Base-by-base conservation (phyloP, 2,888 invertebrate genomes). In the Chaitophorus viminalis region DNA sequence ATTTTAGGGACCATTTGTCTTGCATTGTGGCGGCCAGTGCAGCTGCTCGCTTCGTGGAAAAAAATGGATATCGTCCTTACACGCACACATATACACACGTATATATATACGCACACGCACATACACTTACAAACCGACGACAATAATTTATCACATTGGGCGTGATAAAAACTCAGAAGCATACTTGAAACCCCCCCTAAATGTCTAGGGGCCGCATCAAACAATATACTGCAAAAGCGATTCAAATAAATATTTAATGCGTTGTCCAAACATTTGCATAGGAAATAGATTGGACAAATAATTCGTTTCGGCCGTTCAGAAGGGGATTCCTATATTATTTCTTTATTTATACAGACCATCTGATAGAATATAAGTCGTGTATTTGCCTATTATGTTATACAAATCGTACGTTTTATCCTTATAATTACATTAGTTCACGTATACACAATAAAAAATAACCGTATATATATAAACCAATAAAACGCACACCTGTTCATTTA, bases 141-240 rank as follows among this genome's bases (percentile, higher is more conserved):
- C 79, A 87, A 84, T 84, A 84, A 87, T 87, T 87, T 87, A 87
- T 87, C 87, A 87, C 72, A 29, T n/a, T 84, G 79, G 87, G 87
- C 81, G 87, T 74, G 87, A 86, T 86, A 86, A 86, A 86, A 86
- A 78, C 72, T 78, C 31, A 52, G 74, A 79, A 75, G 33, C 46
- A 46, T 36, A 87, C 87, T 87, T 72, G 81, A 87, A 33, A 39
- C 72, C 29, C 54, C 74, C 74, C 81, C 46, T 74, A 75, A 87
- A 87, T 65, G 74, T 54, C 79, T 77, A 72, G 70, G 54, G 29
- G 54, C n/a, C 25, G 33, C 33, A 14, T 14, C 52, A 39, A n/a
- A 72, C 79, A 79, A 87, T 18, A n/a, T 25, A n/a, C 70, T 21
- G 33, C 74, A 75, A 87, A 87, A 87, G 39, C 29, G 87, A 65